Base-by-base conservation (phyloP, 2,888 invertebrate genomes). In the Leistus spinibarbis region DNA sequence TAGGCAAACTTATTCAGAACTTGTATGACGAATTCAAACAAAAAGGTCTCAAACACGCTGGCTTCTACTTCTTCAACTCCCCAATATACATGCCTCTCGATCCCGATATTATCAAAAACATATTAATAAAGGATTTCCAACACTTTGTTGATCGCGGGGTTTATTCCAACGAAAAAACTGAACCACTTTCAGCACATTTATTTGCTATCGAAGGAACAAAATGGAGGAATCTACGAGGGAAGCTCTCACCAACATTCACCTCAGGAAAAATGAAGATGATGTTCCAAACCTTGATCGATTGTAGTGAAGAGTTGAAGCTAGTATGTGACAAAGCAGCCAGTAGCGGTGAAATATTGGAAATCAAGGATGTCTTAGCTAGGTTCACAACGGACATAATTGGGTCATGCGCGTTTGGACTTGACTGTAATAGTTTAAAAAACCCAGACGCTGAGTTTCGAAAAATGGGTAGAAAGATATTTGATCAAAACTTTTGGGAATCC, bases 71-170 rank as follows among this genome's bases (percentile, higher is more conserved):
- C 19, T 76, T 80, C 1, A 76, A 75, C 10, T 78, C 69, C 4
- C 85, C 84, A 0, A 73, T 77, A 13, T 82, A 82, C 63, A 68
- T 85, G 9, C 80, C 84, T 2, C 71, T 82, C 2, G 83, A 85
- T 78, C 80, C 81, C 7, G 81, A 82, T 9, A 66, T 84, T 3
- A 79, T 85, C n/a, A 84, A 83, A 73, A 65, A 79, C 19, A 81
- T 85, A 7, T 62, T 85, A 66, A 80, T 81, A 7, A 83, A 81
- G 63, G 84, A 85, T 78, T 86, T 85, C 76, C 73, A 77, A 7
- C 78, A 83, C 77, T 85, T 85, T 76, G 79, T 79, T 9, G 80
- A 84, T 74, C 80, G 81, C 20, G 83, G 83, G 10, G 74, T 81
- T n/a, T 81, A 81, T 53, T 76, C 78, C n/a, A 81, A 84, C 64